Evolutionary conservation across 2,113 vertebrate species (phyloP).

Genomic region (Rostratula benghalensis): DNA sequence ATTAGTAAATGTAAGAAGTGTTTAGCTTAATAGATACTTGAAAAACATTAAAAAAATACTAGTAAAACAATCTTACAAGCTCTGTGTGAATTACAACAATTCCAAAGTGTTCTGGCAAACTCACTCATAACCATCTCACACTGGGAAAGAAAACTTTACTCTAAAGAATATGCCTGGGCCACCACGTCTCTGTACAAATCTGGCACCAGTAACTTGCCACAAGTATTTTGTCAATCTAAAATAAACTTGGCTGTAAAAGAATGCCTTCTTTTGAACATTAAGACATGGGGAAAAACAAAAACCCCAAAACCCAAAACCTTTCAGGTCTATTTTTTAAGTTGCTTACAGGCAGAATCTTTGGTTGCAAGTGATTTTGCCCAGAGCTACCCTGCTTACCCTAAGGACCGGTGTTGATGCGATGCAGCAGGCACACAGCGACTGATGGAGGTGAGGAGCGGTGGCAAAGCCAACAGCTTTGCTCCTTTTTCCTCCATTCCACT

Average conservation of each 20-base stretch:
- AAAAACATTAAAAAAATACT: background rate
- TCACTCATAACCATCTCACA: background rate
- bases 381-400: background rate
- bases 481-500: background rate
- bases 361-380: background rate
- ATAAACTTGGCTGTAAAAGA: background rate
- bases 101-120: background rate
- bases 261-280: background rate
- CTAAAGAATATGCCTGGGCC: background rate
- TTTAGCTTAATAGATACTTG: background rate
- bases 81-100: background rate
- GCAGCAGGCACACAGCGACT: background rate
- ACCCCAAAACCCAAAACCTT: too few relatives aligned
- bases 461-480: background rate
- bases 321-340: background rate
- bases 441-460: background rate
- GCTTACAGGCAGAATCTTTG: rapidly evolving
- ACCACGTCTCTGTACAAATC: background rate
- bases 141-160: background rate
- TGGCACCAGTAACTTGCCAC: background rate
- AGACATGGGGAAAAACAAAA: background rate
- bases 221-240: slow-evolving; percentile 3
- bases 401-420: background rate
- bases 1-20: background rate
- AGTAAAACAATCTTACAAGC: background rate